Conservation (phyloP, 2,113 vertebrate species). For the Anser brachyrhynchus region DNA sequence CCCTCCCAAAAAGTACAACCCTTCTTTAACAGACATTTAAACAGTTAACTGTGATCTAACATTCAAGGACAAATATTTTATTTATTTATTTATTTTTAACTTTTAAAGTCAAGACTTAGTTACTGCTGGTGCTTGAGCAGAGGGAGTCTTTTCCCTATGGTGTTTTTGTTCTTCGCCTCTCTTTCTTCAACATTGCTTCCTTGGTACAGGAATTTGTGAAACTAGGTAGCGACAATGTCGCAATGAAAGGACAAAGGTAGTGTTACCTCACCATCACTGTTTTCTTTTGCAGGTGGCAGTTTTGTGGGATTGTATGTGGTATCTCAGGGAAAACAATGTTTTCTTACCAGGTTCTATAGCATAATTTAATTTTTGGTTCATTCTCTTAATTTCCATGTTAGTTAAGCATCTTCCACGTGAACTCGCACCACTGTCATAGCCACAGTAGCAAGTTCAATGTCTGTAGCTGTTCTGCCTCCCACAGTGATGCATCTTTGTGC, state of each 20-base stretch:
- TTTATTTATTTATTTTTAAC: background rate
- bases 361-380: background rate
- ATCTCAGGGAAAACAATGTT: background rate
- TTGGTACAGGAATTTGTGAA: background rate
- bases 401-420: background rate
- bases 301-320: background rate
- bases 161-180: background rate
- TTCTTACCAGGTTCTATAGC: background rate
- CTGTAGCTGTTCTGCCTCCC: background rate
- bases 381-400: background rate
- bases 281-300: background rate
- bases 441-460: background rate
- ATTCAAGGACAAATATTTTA: background rate
- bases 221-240: background rate
- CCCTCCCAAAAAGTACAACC: fast-evolving
- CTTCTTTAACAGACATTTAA: background rate
- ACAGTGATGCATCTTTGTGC: background rate
- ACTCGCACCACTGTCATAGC: background rate
- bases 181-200: background rate
- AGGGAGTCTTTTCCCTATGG: background rate
- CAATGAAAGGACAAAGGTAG: background rate
- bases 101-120: background rate
- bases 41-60: background rate
- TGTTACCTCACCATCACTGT: background rate
- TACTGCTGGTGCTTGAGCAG: background rate